phyloP scores from a whole-genome alignment of 1,140 invertebrate genomes.

The Lepidurus apus region DNA sequence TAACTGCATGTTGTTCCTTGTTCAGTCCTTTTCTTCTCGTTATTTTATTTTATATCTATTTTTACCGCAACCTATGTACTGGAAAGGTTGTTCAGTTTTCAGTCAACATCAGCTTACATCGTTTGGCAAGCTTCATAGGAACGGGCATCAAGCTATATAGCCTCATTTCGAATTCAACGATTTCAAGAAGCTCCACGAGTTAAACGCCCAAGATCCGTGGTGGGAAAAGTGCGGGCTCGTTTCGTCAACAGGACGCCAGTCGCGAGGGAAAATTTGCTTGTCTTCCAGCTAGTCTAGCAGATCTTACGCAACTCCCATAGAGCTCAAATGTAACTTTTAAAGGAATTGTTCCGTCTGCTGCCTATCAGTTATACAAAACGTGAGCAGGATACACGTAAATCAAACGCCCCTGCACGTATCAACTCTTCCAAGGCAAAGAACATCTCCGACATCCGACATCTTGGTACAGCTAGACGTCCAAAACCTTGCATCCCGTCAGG shows the following conservation, averaged over 20 bases:
- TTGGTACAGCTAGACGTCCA: neutral
- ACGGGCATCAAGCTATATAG: too few species aligned
- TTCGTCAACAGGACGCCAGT: neutral
- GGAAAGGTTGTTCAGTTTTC: neutral
- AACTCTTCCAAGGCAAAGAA: neutral
- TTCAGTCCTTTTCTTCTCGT: neutral
- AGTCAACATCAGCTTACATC: too few species aligned
- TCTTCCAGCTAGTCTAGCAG: neutral
- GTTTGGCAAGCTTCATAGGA: too few species aligned
- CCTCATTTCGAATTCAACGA: too few species aligned
- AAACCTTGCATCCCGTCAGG: neutral
- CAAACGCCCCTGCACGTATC: neutral
- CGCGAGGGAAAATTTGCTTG: conserved; percentile 12
- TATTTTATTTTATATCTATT: neutral
- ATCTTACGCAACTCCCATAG: neutral
- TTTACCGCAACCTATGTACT: neutral
- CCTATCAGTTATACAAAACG: neutral
- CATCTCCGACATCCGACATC: neutral
- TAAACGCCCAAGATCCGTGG: too few species aligned
- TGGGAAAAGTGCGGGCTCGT: neutral
- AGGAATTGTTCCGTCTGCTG: neutral
- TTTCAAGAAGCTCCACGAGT: too few species aligned
- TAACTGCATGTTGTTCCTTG: neutral
- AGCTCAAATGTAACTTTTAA: neutral
- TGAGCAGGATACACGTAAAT: neutral